phyloP scores from a whole-genome alignment of 2,888 invertebrate genomes.

The Pachymerium ferrugineum region DNA sequence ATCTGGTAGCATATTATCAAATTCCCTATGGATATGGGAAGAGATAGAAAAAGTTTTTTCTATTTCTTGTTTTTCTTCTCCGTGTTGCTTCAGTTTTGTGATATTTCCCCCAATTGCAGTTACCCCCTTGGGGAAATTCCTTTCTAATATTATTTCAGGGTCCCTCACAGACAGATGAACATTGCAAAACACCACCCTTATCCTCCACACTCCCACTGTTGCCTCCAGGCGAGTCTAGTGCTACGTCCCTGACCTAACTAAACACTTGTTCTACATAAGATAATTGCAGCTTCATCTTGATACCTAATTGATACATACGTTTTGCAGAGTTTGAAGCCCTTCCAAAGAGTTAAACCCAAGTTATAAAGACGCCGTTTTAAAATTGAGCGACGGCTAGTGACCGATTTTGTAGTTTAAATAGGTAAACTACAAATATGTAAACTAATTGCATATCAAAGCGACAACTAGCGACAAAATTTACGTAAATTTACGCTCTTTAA shows the following conservation, averaged over 20 bases:
- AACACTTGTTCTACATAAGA: slow-evolving; percentile 10
- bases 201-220: slow-evolving; percentile 5
- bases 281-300: background rate
- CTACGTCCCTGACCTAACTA: slow-evolving; percentile 7
- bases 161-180: slow-evolving; percentile 23
- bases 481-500: no score
- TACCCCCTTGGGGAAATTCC: slow-evolving; percentile 28
- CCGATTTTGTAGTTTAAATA: no score
- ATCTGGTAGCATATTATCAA: no score
- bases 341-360: no score
- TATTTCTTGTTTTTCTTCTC: background rate
- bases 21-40: no score
- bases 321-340: no score
- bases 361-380: no score
- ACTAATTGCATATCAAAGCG: no score
- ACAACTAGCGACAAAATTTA: no score
- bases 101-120: slow-evolving; percentile 11
- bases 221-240: slow-evolving; percentile 27
- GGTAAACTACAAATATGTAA: no score
- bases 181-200: slow-evolving; percentile 6
- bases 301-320: background rate
- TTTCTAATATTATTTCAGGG: slow-evolving; percentile 29
- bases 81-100: background rate
- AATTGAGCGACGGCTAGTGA: background rate
- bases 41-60: no score